These are phyloP conservation scores for Ephestia elutella DNA, from an alignment of 1,140 invertebrate genomes.

Conservation along the genomic window DNA sequence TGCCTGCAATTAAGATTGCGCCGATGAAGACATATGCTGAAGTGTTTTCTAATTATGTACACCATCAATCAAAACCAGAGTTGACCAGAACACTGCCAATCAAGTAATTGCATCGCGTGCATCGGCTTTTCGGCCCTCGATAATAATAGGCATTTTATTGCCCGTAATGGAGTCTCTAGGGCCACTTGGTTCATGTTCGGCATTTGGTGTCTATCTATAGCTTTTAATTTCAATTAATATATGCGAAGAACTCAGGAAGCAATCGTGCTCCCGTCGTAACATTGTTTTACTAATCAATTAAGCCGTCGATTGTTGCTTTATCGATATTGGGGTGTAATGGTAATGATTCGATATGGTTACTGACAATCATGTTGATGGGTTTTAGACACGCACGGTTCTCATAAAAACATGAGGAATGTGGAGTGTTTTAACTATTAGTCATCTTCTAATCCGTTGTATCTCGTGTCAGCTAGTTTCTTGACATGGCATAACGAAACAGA, in stretches of 20 bases:
- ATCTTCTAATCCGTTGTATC: conserved; percentile 45
- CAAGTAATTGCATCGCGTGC: conserved; percentile 74
- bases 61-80: conserved; percentile 64
- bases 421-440: conserved; percentile 38
- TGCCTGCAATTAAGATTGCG: conserved; percentile 67
- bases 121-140: conserved; percentile 72
- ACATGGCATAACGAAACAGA: conserved; percentile 63
- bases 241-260: conserved; percentile 50
- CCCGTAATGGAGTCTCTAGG: conserved; percentile 72
- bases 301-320: conserved; percentile 37
- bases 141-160: conserved; percentile 74
- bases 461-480: conserved; percentile 48
- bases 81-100: conserved; percentile 67
- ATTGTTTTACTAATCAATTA: conserved; percentile 64
- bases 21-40: conserved; percentile 69
- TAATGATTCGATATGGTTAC: conserved; percentile 51
- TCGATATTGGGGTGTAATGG: conserved; percentile 42
- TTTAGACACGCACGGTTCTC: conserved; percentile 46
- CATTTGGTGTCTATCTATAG: conserved; percentile 50
- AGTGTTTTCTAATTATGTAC: conserved; percentile 73
- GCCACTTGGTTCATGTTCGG: conserved; percentile 54
- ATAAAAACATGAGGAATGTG: conserved; percentile 19
- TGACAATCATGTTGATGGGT: conserved; percentile 59
- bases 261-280: conserved; percentile 23
- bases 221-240: conserved; percentile 69